A percentile compares a stretch with the other conserved stretches of the same genome.
These are phyloP conservation scores for Oreochromis grahami DNA, from an alignment of 2,797 vertebrate genomes.

Conservation along the genomic window DNA sequence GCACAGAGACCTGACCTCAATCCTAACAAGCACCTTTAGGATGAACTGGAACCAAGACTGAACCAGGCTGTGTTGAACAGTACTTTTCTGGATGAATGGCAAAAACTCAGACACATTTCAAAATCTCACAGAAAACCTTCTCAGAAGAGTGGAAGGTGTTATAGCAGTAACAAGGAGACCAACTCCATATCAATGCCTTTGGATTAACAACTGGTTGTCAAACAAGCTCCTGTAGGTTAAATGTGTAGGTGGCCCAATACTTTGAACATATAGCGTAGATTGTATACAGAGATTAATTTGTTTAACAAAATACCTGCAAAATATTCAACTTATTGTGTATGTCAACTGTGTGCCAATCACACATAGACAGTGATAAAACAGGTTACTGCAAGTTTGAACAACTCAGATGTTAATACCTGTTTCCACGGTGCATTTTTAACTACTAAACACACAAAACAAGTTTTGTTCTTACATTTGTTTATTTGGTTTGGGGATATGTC, in stretches of 20 bases:
- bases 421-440: neutral
- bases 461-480: neutral
- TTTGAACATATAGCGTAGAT: neutral
- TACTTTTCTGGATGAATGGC: neutral
- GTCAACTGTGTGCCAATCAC: neutral
- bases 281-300: fast-evolving
- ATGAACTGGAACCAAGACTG: neutral
- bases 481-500: neutral
- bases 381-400: neutral
- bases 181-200: neutral
- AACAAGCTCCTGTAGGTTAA: neutral
- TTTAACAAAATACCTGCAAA: neutral
- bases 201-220: neutral
- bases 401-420: neutral
- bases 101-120: neutral
- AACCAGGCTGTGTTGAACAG: neutral
- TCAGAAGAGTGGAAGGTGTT: neutral
- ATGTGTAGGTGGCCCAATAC: neutral
- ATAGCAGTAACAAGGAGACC: neutral
- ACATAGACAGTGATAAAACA: neutral
- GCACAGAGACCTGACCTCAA: neutral
- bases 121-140: neutral
- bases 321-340: neutral
- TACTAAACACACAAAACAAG: neutral
- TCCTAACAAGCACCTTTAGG: neutral